Evolutionary conservation across 2,113 vertebrate species (phyloP), one percentile per base, ranked within the genome.

Genomic region (Chitala chitala): DNA sequence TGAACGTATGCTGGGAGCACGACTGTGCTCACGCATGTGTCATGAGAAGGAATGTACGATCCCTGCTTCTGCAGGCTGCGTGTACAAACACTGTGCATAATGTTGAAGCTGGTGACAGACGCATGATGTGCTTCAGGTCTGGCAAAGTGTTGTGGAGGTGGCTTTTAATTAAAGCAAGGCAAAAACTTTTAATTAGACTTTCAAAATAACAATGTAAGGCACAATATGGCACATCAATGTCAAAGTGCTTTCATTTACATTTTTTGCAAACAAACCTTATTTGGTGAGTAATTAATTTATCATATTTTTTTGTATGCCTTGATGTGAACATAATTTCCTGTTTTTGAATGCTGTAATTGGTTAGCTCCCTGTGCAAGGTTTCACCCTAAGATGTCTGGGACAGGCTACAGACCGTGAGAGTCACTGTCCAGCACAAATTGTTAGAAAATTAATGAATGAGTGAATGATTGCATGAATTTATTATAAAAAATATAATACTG

Each of bases 381-480:
- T 13, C n/a, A 17, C 58, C 31, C 58, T 38, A 33, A 36, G 31
- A 29, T 63, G 33, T 33, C 33, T 38, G 59, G 59, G 17, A 63
- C n/a, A 1, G 33, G 59, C 31, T 38, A 13, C 26, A 61, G 13
- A 5, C 17, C 0, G 29, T 15, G n/a, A 17, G 58, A 5, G 5
- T 7, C 31, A 26, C 31, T 15, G 31, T 17, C 36, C 17, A 5
- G 58, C 29, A 61, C 20, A 38, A 36, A 15, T 20, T 15, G 12
- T 29, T 38, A 33, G 29, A 29, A 63, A 33, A 36, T 38, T 10
- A 15, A 59, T 59, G 56, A 33, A 59, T 59, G 56, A 31, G 17
- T 59, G 33, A 31, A 59, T 59, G 61, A 65, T 74, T 69, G 71
- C 68, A 70, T 63, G 42, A 36, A 59, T 61, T 29, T 20, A n/a